Evolutionary conservation across 2,888 invertebrate species (phyloP).

Genomic region (Agrochola lychnidis): DNA sequence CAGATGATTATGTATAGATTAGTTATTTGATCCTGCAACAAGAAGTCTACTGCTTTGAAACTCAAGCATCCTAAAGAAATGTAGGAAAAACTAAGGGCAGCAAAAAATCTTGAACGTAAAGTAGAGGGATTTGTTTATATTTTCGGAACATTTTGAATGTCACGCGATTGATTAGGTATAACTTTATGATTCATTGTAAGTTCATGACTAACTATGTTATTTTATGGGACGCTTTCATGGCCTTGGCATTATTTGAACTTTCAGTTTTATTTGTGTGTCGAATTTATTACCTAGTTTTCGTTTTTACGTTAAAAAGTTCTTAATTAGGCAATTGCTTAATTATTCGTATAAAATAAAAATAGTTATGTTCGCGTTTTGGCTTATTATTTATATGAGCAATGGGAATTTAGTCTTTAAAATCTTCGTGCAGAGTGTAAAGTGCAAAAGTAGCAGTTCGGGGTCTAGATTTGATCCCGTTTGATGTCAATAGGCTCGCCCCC

Average conservation of each 20-base stretch:
- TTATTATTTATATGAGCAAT: not conserved
- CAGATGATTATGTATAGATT: too few relatives aligned
- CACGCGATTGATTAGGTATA: constrained; percentile 42
- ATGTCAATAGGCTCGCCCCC: not conserved
- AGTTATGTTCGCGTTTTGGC: not conserved
- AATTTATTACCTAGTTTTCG: constrained; percentile 37
- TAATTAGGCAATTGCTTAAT: constrained; percentile 16
- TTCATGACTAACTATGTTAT: constrained; percentile 42
- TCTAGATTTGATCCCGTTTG: not conserved
- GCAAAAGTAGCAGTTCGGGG: not conserved
- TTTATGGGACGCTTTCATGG: constrained; percentile 32
- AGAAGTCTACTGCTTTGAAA: not conserved
- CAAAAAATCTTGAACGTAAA: not conserved
- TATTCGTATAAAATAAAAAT: constrained; percentile 5
- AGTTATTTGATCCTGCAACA: not conserved
- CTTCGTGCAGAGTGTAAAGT: not conserved
- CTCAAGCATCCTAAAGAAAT: too few relatives aligned
- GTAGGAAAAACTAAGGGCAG: not conserved
- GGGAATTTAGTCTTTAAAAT: not conserved
- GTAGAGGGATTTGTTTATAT: constrained; percentile 6
- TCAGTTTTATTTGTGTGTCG: constrained; percentile 21
- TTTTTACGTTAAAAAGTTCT: constrained; percentile 2
- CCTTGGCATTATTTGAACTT: constrained; percentile 50
- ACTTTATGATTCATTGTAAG: constrained; percentile 33
- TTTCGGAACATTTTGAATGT: constrained; percentile 12